Base-by-base conservation (phyloP, 1,140 invertebrate species). In the Diuraphis noxia region DNA sequence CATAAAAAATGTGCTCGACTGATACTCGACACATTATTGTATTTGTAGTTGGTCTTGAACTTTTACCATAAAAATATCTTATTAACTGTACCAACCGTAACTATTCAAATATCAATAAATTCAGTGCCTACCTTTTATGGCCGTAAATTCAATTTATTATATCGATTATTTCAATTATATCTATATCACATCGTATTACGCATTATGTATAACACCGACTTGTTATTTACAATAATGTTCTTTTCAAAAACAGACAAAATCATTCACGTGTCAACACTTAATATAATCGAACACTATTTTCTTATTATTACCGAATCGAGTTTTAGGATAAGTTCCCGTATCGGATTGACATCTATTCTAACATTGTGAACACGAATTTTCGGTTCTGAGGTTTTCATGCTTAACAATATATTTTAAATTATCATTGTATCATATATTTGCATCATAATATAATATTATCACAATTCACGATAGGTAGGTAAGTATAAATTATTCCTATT, bases 201-300 rank as follows among this genome's bases (percentile, higher is more conserved):
- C 6, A 13, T 63, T 63, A 63, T 56, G 52, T 56, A 56, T 30
- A 56, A 30, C 9, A 30, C 30, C 9, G 52, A 56, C 25, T 30
- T 10, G 8, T 56, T 63, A n/a, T 63, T 63, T n/a, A n/a, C 30
- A 63, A 63, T 63, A 30, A 9, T n/a, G n/a, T n/a, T 63, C 25
- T 63, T 30, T 63, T n/a, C 30, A n/a, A 63, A 17, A 63, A n/a
- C 13, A 63, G 56, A 63, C 30, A 63, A 63, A 63, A 63, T 63
- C 30, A n/a, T n/a, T 63, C 56, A 63, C 30, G 30, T 63, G 56
- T 63, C 56, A n/a, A n/a, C n/a, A n/a, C 30, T n/a, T 30, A 63
- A n/a, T n/a, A n/a, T n/a, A 63, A 63, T 63, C n/a, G n/a, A n/a
- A 72, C n/a, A 72, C 56, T 72, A n/a, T 72, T 72, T 72, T n/a